phyloP scores from a whole-genome alignment of 2,888 invertebrate species.

The Agrochola circellaris region DNA sequence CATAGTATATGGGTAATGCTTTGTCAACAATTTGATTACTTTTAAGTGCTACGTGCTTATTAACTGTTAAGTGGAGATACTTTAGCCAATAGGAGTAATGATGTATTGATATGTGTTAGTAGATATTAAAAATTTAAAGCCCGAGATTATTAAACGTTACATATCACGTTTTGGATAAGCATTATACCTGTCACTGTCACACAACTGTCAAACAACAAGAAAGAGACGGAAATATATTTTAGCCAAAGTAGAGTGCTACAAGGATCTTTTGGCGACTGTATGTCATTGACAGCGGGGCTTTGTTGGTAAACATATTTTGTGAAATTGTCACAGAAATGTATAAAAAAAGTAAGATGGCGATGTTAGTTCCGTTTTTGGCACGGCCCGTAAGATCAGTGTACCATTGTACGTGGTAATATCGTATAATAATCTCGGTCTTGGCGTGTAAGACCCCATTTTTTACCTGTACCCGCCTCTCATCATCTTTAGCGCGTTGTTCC shows the following conservation, averaged over 20 bases:
- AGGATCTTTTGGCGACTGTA: not conserved
- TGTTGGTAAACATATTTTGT: too few species aligned
- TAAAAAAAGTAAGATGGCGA: too few species aligned
- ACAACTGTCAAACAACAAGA: not conserved
- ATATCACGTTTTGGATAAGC: not conserved
- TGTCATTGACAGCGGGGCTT: too few species aligned
- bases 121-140: not conserved
- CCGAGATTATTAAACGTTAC: constrained; percentile 9
- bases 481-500: constrained; percentile 95
- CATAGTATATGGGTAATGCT: not conserved
- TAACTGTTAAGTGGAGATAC: constrained; percentile 7
- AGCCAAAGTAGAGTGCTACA: not conserved
- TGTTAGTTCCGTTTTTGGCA: too few species aligned
- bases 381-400: too few species aligned
- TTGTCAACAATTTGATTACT: constrained; percentile 14
- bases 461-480: constrained; percentile 90
- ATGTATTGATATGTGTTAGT: constrained; percentile 30
- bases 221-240: not conserved
- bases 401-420: not conserved
- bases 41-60: not conserved
- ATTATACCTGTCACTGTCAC: not conserved
- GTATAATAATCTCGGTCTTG: constrained; percentile 17
- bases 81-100: constrained; percentile 1
- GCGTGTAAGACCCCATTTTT: constrained; percentile 1
- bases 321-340: too few species aligned